Evolutionary conservation across 2,113 vertebrate species (phyloP), one percentile per base, ranked within the genome.

Genomic region (Thinocorus orbignyianus): DNA sequence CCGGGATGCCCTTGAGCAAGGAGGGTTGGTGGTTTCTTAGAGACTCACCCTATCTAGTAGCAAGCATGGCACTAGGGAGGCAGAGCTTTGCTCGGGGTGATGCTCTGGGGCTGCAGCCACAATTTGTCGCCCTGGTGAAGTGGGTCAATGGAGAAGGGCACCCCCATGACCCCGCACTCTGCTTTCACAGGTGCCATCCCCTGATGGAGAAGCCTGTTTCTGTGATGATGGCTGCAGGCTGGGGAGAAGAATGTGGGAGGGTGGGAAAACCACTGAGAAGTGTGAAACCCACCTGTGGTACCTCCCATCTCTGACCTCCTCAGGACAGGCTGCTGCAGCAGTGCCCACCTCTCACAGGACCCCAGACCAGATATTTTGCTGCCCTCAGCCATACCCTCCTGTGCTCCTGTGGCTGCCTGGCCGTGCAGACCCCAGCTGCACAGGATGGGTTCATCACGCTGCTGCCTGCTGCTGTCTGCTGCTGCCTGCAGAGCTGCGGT

Each of bases 1-100:
- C 39, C 2, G 12, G 10, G 51, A 12, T 4, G 6, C 1, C 28
- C 37, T 19, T 2, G 10, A 65, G 39, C 0, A 1, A 77, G 58
- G 35, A 60, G 49, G 37, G 46, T 3, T 44, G 52, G 57, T 13
- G 26, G 48, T 18, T 86, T 24, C 52, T 18, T 4, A 5, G 49
- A 68, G 35, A 6, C 14, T 48, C 39, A 24, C 17, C 76, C 62
- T n/a, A 11, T 10, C 69, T 57, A 64, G 54, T n/a, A 28, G 61
- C 5, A 6, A 19, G 23, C 25, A 30, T 1, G 13, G 39, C 30
- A 31, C 65, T 46, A 22, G 0, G 1, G 25, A 58, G 42, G 25
- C 60, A 70, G 37, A 49, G 39, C 6, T 41, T 41, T 19, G 6
- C 41, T 54, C 2, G 0, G 39, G 46, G 19, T 46, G 37, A 24